phyloP scores from a whole-genome alignment of 2,113 vertebrate genomes.

The Chunga burmeisteri region DNA sequence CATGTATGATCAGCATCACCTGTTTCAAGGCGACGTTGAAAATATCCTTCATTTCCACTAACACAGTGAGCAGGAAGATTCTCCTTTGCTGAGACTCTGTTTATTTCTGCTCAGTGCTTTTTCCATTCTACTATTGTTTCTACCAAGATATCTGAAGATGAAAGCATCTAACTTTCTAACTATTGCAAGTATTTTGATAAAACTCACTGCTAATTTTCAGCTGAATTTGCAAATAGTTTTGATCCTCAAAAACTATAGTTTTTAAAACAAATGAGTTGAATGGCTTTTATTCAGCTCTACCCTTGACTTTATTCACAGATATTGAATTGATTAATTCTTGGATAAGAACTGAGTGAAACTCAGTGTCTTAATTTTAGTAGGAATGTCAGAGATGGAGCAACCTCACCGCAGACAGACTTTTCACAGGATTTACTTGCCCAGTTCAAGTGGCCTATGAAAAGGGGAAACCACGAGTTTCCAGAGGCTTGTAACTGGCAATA shows the following conservation, averaged over 20 bases:
- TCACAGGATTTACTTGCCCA: not conserved
- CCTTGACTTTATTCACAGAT: not conserved
- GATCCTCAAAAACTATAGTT: not conserved
- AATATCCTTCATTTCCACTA: not conserved
- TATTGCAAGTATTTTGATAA: not conserved
- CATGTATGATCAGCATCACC: not conserved
- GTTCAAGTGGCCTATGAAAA: not conserved
- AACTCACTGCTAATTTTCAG: not conserved
- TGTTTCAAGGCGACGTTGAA: not conserved
- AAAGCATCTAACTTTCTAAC: not conserved
- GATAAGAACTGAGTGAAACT: not conserved
- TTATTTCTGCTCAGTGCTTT: not conserved
- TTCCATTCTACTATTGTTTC: not conserved
- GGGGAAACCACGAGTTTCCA: not conserved
- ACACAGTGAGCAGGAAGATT: not conserved
- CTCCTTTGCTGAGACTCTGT: not conserved
- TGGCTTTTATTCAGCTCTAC: not conserved
- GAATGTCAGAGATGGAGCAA: not conserved
- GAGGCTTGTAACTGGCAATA: not conserved
- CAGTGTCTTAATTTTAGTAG: not conserved
- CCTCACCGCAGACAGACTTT: not conserved
- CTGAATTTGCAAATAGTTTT: not conserved
- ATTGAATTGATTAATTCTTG: not conserved
- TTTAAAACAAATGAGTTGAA: not conserved
- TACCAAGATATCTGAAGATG: not conserved